Base-by-base conservation (phyloP, 2,888 invertebrate species). In the Endomychus coccineus region DNA sequence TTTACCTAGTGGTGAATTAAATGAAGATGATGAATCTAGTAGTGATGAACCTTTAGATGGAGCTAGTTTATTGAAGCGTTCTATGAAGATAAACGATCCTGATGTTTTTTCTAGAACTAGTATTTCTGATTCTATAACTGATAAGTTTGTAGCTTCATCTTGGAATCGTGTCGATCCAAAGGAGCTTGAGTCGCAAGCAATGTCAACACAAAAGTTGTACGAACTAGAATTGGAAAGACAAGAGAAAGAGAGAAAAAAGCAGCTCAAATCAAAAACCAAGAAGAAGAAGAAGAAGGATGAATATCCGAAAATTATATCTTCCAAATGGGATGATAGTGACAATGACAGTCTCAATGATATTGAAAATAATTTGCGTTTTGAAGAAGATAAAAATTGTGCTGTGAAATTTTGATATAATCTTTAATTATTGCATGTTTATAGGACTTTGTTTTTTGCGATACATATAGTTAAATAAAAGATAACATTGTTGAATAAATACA, bases 121-220 rank as follows among this genome's bases (percentile, higher is more conserved):
- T 22, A 33, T 34, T 15, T 13, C 36, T 4, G 30, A 43, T 27
- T 29, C 34, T 12, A 47, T 48, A 28, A 22, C 31, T 11, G 25
- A 29, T 22, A 36, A 22, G 16, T 76, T 4, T 19, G 81, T 90
- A 34, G 86, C 87, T 3, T 92, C 92, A 1, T 86, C 89, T 62
- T 96, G 95, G 96, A 94, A 96, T 72, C 83, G 83, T 27, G 83
- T 96, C 13, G 92, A 94, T 68, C 87, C 90, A 9, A 78, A 81
- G 51, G 78, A 82, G 55, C 69, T 76, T 32, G 83, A 85, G 61
- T 79, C 78, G 2, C 78, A 80, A 62, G 86, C 88, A 2, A 83
- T 87, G 71, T 84, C 83, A 1, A 84, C 86, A 1, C 82, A 83
- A 45, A 86, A 87, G 58, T 84, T 88, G 82, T 86, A 85, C 54